Evolutionary conservation across 1,140 invertebrate genomes (phyloP).

Genomic region (Aphelenchoides besseyi): DNA sequence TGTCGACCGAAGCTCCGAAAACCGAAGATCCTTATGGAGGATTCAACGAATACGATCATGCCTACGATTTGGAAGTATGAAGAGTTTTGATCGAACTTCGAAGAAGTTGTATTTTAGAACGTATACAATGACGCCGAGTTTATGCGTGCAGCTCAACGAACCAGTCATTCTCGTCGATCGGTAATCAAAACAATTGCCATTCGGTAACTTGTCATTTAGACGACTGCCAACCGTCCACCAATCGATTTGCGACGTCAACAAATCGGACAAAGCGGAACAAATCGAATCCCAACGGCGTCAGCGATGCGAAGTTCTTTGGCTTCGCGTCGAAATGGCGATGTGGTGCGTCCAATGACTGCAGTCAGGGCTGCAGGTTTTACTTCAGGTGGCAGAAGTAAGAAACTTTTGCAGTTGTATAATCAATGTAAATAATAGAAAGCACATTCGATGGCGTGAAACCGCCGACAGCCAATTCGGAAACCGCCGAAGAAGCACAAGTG

Average conservation of each 20-base stretch:
- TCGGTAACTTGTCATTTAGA: constrained; percentile 18
- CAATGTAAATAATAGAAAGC: too few relatives aligned
- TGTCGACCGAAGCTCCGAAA: constrained; percentile 9
- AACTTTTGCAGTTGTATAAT: not conserved
- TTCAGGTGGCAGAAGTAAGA: constrained; percentile 68
- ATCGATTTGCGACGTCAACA: constrained; percentile 22
- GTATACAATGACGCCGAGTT: constrained; percentile 53
- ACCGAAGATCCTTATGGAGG: constrained; percentile 54
- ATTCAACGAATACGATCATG: constrained; percentile 59
- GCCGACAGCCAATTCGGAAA: constrained; percentile 13
- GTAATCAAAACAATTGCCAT: constrained; percentile 43
- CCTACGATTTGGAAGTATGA: constrained; percentile 53
- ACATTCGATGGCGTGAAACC: constrained; percentile 75
- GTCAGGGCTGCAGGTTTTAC: constrained; percentile 91
- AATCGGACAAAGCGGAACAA: not conserved
- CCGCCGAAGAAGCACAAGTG: constrained; percentile 62
- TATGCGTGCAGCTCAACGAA: constrained; percentile 48
- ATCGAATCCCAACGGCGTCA: constrained; percentile 23
- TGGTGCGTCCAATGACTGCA: constrained; percentile 81
- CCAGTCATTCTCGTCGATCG: constrained; percentile 58
- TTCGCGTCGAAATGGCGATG: constrained; percentile 50
- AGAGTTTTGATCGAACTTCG: not conserved
- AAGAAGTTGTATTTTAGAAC: constrained; percentile 58
- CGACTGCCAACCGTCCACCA: constrained; percentile 15
- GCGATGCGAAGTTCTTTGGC: constrained; percentile 30